A percentile compares a stretch with the other conserved stretches of the same genome.
Evolutionary conservation across 2,113 vertebrate genomes (phyloP).

Genomic region (Danionella cerebrum): DNA sequence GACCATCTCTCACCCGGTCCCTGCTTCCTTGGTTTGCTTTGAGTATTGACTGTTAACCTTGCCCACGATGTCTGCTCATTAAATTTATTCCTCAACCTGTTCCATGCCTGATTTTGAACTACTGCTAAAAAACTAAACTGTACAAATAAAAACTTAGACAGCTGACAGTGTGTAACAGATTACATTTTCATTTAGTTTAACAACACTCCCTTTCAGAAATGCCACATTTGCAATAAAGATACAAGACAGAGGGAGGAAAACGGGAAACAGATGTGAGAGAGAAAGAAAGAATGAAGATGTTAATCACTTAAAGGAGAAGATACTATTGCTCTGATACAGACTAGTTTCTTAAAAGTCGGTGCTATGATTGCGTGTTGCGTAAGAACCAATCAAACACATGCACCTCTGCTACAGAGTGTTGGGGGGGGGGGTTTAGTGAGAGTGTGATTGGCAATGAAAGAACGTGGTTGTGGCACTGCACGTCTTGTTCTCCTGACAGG

Average conservation of each 20-base stretch:
- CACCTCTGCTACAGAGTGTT: too few species aligned
- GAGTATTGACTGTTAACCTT: too few species aligned
- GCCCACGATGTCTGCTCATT: too few species aligned
- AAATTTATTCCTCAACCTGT: too few species aligned
- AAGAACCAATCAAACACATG: conserved; percentile 74
- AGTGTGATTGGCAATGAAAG: conserved; percentile 71
- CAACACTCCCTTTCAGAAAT: neutral
- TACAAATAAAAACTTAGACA: neutral
- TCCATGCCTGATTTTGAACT: too few species aligned
- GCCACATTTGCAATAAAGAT: neutral
- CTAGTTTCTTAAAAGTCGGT: neutral
- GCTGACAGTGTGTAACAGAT: neutral
- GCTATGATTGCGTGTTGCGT: neutral
- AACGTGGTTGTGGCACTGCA: conserved; percentile 63
- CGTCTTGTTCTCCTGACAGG: conserved; percentile 81
- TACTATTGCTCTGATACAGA: neutral
- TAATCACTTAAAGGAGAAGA: conserved; percentile 6
- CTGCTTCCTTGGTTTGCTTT: too few species aligned
- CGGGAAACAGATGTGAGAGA: conserved; percentile 29
- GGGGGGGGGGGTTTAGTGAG: conserved; percentile 73
- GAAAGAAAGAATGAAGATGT: neutral
- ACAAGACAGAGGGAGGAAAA: conserved; percentile 31
- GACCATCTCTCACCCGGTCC: too few species aligned
- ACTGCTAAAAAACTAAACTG: too few species aligned
- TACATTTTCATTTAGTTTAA: neutral